Evolutionary conservation across 2,888 invertebrate species (phyloP).

Genomic region (Coleophora flavipennella): DNA sequence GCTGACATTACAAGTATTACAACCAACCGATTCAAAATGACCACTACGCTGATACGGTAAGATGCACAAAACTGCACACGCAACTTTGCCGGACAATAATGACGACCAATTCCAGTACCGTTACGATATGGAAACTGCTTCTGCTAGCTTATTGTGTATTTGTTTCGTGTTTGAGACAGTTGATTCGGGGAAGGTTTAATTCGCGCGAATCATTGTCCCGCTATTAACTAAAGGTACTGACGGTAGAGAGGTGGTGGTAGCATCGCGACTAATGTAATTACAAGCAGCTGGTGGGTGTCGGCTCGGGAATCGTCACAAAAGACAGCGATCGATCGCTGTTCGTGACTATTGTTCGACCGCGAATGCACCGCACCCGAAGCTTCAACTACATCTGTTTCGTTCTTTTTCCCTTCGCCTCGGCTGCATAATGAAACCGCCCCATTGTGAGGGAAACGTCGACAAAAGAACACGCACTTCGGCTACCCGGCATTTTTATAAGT

Average conservation of each 20-base stretch:
- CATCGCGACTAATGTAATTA: conserved; percentile 29
- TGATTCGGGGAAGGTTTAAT: not conserved
- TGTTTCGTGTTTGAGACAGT: conserved; percentile 20
- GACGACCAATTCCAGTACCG: conserved; percentile 40
- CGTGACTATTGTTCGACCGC: conserved; percentile 62
- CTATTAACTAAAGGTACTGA: conserved; percentile 12
- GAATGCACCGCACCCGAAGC: conserved; percentile 45
- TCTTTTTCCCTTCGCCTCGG: conserved; percentile 61
- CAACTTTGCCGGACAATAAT: conserved; percentile 22
- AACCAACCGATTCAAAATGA: conserved; percentile 26
- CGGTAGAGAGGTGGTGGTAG: conserved; percentile 7
- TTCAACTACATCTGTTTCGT: conserved; percentile 60
- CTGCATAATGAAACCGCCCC: conserved; percentile 64
- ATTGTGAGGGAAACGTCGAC: conserved; percentile 62
- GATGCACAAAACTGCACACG: not conserved
- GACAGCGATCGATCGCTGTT: conserved; percentile 58
- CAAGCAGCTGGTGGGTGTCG: conserved; percentile 36
- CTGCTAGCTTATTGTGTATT: conserved; percentile 24
- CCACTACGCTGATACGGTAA: conserved; percentile 18
- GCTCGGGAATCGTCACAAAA: conserved; percentile 43
- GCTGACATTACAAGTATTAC: conserved; percentile 33
- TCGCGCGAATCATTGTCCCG: conserved; percentile 14
- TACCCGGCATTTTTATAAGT: conserved; percentile 40
- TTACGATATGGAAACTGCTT: conserved; percentile 56
- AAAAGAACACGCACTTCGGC: conserved; percentile 63